Base-by-base conservation (phyloP, 2,797 vertebrate species). In the Neopelma chrysocephalum region DNA sequence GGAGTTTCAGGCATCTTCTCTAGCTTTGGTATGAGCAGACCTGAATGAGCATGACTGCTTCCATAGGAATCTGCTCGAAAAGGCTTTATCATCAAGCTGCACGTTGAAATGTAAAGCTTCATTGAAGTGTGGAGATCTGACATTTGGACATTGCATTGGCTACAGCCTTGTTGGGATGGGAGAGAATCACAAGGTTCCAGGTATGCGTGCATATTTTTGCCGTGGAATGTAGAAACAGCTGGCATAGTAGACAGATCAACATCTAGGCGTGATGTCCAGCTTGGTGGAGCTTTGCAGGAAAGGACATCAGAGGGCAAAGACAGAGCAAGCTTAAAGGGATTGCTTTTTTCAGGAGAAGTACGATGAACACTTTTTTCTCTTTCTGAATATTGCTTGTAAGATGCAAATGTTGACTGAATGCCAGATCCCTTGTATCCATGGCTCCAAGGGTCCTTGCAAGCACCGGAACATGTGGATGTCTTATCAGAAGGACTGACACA, bases 91-190 rank as follows among this genome's bases (percentile, higher is more conserved):
- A 31, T 95, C 91, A 98, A 87, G 72, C 94, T 97, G 97, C 97
- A 98, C 5, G 97, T 97, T 75, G 97, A 98, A 95, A 98, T 96
- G 71, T 97, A 95, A 77, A 98, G 91, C 47, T 97, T 98, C 86
- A 98, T 29, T 75, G 95, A 96, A 77, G 94, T 56, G 65, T 88
- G 94, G 62, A 95, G 78, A 64, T 96, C 88, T 92, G 95, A 82
- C 75, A 92, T 66, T 42, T 68, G 79, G 53, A 34, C 40, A 53
- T 32, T 84, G 90, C 83, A 94, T 15, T 79, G 92, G 58, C 80
- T 90, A 83, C 78, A 95, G 64, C 87, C 66, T 62, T 91, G 69
- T 14, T 43, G 94, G 5, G 10, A 6, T 83, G 79, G 27, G 61
- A 82, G 26, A 53, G 92, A 85, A 64, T 83, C 73, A 58, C 84